These are phyloP conservation scores for Scylla paramamosain DNA, from an alignment of 1,140 invertebrate genomes.

Conservation along the genomic window DNA sequence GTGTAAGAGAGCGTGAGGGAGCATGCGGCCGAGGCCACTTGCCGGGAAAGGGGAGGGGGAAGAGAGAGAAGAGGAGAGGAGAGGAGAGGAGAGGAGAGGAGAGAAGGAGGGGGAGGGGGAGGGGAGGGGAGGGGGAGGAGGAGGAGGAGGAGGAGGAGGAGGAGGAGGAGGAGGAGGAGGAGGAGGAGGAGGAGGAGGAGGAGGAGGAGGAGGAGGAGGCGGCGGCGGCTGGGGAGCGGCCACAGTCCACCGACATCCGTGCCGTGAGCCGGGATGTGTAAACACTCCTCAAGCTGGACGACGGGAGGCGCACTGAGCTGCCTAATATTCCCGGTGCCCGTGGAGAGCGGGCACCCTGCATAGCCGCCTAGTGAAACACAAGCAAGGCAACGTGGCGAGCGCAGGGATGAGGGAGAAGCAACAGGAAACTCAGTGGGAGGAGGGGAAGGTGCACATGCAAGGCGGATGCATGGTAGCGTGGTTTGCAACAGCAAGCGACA, in stretches of 20 bases:
- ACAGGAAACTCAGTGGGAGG: not conserved
- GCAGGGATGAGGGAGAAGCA: not conserved
- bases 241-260: no score
- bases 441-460: not conserved
- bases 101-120: not conserved
- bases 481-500: not conserved
- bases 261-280: no score
- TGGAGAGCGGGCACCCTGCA: no score
- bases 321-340: no score
- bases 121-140: not conserved
- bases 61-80: not conserved
- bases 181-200: not conserved
- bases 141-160: not conserved
- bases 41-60: not conserved
- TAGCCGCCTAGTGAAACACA: no score
- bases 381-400: no score
- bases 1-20: not conserved
- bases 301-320: no score
- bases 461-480: constrained; percentile 11
- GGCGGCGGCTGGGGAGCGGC: not conserved
- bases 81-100: not conserved
- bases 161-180: not conserved
- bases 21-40: not conserved
- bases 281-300: no score
- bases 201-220: no score